These are phyloP conservation scores for Sphenodon punctatus DNA, from an alignment of 2,797 vertebrate genomes.

Conservation along the genomic window DNA sequence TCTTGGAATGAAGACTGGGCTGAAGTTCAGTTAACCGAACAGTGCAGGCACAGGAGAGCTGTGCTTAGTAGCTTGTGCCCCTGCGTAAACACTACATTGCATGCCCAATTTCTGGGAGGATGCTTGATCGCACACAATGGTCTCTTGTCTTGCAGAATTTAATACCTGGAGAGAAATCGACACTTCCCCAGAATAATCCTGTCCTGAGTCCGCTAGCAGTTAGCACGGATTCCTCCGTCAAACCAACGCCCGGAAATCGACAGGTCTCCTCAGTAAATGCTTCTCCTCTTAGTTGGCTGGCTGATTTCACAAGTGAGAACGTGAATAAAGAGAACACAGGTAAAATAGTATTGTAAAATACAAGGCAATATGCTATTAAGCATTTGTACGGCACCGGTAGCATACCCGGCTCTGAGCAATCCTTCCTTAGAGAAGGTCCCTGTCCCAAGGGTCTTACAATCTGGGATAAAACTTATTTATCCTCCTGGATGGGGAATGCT, in stretches of 20 bases:
- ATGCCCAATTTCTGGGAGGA: no score
- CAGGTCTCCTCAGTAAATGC: conserved; percentile 54
- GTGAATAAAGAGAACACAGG: conserved; percentile 83
- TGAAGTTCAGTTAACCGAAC: no score
- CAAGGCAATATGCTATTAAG: not conserved
- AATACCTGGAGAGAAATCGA: conserved; percentile 60
- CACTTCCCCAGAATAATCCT: conserved; percentile 56
- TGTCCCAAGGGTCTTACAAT: no score
- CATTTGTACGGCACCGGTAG: not conserved
- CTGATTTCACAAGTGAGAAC: conserved; percentile 71
- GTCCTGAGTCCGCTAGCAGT: conserved; percentile 36
- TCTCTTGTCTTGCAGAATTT: conserved; percentile 52
- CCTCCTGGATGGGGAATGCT: no score
- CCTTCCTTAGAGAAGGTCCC: no score
- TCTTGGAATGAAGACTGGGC: no score
- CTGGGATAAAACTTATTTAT: no score
- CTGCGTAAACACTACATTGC: no score
- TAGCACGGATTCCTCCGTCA: conserved; percentile 54
- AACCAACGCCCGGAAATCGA: conserved; percentile 60
- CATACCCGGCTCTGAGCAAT: no score
- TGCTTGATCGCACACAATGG: no score
- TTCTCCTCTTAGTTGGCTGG: conserved; percentile 76
- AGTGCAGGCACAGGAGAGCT: no score
- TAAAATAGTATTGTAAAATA: conserved; percentile 15
- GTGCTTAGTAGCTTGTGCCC: no score